Evolutionary conservation across 2,888 invertebrate species (phyloP), one percentile per base, ranked within the genome.

Genomic region (Tanypteryx hageni): DNA sequence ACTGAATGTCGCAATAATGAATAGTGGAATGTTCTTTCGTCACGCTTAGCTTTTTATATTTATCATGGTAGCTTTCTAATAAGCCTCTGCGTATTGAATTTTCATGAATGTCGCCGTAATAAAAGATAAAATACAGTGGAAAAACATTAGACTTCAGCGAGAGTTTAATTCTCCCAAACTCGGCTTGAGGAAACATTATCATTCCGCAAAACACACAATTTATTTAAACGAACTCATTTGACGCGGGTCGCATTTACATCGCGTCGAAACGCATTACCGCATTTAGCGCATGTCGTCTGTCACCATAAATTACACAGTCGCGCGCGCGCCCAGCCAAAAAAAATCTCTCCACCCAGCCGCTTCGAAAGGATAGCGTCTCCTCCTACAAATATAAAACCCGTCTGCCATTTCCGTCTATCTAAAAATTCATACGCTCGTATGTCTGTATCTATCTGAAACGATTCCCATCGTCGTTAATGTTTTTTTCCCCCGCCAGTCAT

Each of bases 151-250:
- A 13, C 22, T 4, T 27, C 27, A 13, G 76, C 76, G 76, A 9
- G 27, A 22, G 76, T 27, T 27, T 76, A 22, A 27, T 27, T 27
- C 22, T n/a, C 22, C 18, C 27, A 22, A n/a, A 76, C 22, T 76
- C 76, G 76, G 76, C 76, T 76, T 76, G 76, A 76, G 76, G 76
- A 76, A 76, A 76, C 76, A 76, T 76, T 27, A 76, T 76, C 76
- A 27, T 76, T 76, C 76, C 68, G 68, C n/a, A 68, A 68, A 68
- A 76, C 76, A 76, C 22, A 76, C 76, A 76, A 27, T 22, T 76
- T 22, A 76, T 76, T 76, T 76, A 76, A 76, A 27, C 76, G 76
- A 76, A 27, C 27, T 68, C 68, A 68, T 68, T 68, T 64, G 68
- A 68, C 68, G 68, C 68, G 16, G 5, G 68, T 22, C 68, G 68